These are phyloP conservation scores for Melieria picta DNA, from an alignment of 2,888 invertebrate genomes.

Conservation along the genomic window DNA sequence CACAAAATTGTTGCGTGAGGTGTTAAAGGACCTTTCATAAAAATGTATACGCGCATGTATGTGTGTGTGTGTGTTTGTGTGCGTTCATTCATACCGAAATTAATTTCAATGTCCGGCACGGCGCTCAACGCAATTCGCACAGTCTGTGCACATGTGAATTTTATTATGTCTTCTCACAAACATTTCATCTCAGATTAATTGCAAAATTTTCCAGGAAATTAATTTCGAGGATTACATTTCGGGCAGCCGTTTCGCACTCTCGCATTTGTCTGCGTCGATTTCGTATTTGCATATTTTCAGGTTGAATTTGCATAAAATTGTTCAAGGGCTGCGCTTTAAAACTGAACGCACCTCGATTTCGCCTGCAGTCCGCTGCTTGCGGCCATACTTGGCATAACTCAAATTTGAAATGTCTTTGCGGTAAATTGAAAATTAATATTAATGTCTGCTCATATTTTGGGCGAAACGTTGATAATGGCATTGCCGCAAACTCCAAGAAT, in stretches of 20 bases:
- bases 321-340: too few relatives aligned
- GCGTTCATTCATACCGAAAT: conserved; percentile 44
- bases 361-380: too few relatives aligned
- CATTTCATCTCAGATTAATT: conserved; percentile 57
- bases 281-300: background rate
- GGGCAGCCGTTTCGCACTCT: too few relatives aligned
- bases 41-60: background rate
- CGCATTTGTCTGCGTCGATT: background rate
- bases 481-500: conserved; percentile 10
- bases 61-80: conserved; percentile 34
- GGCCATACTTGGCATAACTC: conserved; percentile 35
- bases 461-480: conserved; percentile 9
- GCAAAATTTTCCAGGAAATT: conserved; percentile 65
- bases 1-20: conserved; percentile 64
- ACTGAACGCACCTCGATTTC: too few relatives aligned
- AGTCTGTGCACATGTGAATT: conserved; percentile 41
- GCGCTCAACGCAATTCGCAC: background rate
- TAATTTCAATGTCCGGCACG: conserved; percentile 54
- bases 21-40: conserved; percentile 57
- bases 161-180: conserved; percentile 44
- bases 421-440: conserved; percentile 50
- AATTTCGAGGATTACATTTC: conserved; percentile 54
- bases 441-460: conserved; percentile 46
- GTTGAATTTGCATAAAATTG: background rate
- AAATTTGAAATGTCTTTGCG: conserved; percentile 46